Evolutionary conservation across 1,140 invertebrate species (phyloP).

Genomic region (Drosophila fuyamai): DNA sequence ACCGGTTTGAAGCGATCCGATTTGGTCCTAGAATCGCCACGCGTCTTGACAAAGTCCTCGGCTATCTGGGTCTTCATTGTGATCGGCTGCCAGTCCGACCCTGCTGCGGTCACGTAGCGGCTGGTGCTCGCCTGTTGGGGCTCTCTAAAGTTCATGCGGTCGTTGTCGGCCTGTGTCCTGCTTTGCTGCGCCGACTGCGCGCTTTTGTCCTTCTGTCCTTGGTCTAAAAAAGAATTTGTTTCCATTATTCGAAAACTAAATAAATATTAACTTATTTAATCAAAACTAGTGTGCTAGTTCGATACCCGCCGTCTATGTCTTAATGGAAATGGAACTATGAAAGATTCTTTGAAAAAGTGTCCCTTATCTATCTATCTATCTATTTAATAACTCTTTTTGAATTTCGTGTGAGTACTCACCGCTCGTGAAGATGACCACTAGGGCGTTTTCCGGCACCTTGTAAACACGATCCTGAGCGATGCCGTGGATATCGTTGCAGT

Average conservation of each 20-base stretch:
- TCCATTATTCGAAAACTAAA: background rate
- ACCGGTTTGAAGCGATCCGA: background rate
- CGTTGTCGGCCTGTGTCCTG: background rate
- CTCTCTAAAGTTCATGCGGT: background rate
- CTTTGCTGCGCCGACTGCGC: background rate
- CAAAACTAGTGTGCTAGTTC: no score
- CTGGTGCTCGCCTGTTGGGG: conserved; percentile 8
- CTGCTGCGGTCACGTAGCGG: conserved; percentile 45
- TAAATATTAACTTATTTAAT: no score
- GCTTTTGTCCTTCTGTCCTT: background rate
- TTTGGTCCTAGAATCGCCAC: background rate
- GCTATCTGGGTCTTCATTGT: conserved; percentile 57
- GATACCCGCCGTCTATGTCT: no score
- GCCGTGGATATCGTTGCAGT: conserved; percentile 72
- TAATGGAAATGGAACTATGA: no score
- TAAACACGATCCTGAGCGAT: conserved; percentile 74
- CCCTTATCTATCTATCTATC: no score
- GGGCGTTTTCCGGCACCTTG: conserved; percentile 67
- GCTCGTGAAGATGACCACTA: conserved; percentile 52
- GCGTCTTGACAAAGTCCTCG: conserved; percentile 44
- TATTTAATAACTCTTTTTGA: no score
- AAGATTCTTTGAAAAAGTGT: no score
- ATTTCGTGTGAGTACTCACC: conserved; percentile 20
- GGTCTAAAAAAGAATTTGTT: background rate
- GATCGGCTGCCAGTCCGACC: conserved; percentile 20